These are phyloP conservation scores for Mus caroli DNA, from an alignment of 2,797 vertebrate genomes.

Conservation along the genomic window DNA sequence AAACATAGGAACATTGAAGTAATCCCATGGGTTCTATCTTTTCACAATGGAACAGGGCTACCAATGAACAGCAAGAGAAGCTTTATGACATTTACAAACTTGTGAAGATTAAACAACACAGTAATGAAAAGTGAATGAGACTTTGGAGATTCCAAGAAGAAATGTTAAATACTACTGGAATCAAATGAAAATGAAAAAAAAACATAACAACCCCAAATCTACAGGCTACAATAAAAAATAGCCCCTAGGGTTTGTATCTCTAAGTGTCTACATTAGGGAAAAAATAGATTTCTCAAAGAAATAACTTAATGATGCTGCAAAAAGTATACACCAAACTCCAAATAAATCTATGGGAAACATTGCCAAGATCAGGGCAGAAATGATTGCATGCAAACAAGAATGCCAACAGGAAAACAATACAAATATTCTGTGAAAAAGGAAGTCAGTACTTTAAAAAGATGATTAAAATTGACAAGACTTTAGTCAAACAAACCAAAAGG, in stretches of 20 bases:
- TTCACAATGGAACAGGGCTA: background rate
- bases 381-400: background rate
- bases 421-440: background rate
- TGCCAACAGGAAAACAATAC: background rate
- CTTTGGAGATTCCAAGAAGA: background rate
- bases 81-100: background rate
- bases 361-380: background rate
- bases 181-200: background rate
- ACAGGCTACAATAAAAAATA: background rate
- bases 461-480: background rate
- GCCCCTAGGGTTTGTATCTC: background rate
- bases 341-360: background rate
- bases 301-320: background rate
- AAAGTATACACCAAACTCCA: background rate
- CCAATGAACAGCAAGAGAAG: background rate
- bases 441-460: background rate
- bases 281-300: background rate
- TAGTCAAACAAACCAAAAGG: background rate
- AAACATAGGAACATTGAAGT: background rate
- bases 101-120: background rate
- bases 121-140: background rate
- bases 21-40: background rate
- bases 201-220: background rate
- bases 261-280: background rate
- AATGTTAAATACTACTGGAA: background rate